Base-by-base conservation (phyloP, 2,888 invertebrate genomes). In the Graphium colonna region DNA sequence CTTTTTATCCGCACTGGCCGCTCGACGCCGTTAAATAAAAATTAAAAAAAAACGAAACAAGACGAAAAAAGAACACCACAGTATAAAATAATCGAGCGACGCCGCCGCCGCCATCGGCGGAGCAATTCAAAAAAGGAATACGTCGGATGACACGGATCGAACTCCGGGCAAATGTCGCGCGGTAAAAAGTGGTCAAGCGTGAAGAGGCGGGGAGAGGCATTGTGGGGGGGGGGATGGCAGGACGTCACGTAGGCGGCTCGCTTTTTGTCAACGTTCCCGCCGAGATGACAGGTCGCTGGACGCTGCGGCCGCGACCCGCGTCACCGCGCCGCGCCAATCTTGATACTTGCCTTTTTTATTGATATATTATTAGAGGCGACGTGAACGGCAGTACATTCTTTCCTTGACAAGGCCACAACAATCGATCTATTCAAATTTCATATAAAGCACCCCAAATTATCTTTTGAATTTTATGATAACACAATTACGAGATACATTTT, bases 111-210 rank as follows among this genome's bases (percentile, higher is more conserved):
- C n/a, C n/a, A n/a, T n/a, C 75, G 69, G 65, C 77, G 79, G 78
- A 79, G 85, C 84, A 87, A 85, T 87, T 87, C 82, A 82, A 87
- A 88, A 89, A 87, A 89, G 86, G 84, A 87, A 86, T 86, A 87
- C 82, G 88, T 85, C 86, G 82, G 85, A 87, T 88, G 89, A 89
- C 89, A 89, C 84, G 88, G 88, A 86, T 87, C 88, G 89, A 89
- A 89, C 89, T 88, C 89, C 83, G 88, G 89, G 89, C 88, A 88
- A 89, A 89, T 89, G 89, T 88, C 89, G 89, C 88, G 84, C 82
- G 77, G 81, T 88, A 88, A 89, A 89, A 89, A 89, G 87, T 85
- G 82, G 89, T 88, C 82, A 78, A 75, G 75, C 77, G 74, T 70
- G 69, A 69, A 66, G 69, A 64, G 63, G 69, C 58, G 70, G 57